Evolutionary conservation across 2,797 vertebrate genomes (phyloP), one percentile per base, ranked within the genome.

Genomic region (Micrastur ruficollis): DNA sequence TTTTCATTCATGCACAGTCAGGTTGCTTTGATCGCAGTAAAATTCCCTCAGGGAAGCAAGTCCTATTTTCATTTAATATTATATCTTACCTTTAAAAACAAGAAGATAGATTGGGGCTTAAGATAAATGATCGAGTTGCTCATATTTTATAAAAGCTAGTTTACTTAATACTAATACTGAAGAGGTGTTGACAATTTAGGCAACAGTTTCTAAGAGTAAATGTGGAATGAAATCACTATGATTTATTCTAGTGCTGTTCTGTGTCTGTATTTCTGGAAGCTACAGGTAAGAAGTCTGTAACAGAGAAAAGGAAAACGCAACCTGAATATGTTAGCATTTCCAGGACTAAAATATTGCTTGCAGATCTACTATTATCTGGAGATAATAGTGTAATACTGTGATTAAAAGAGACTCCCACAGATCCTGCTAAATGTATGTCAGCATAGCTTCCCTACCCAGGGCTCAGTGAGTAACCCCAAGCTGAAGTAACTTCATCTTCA

Each of bases 151-250:
- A 87, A 74, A 91, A 95, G 31, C 44, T 66, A 73, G 58, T 68
- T 96, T 90, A 85, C 89, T 89, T 94, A 89, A 46, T 47, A 63
- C 68, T 86, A 92, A 91, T 49, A 62, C 56, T 36, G 44, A 89
- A 83, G 65, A 76, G 61, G 27, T 91, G 71, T 73, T 87, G 78
- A 82, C 63, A 84, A 58, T 78, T 93, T 67, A 89, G 61, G 36
- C 56, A 93, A 83, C 53, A 67, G 74, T 83, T 91, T 73, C 12
- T 81, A 79, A 58, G 71, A 19, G 12, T 42, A 59, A 40, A 46
- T 73, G 55, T 38, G 10, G n/a, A 90, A 93, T 81, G 31, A 85
- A 94, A 91, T 86, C 50, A 83, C 49, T 27, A 1, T 59, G 52
- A 90, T 89, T 96, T 71, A 92, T 94, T 81, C 66, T 38, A 61